Conservation (phyloP, 2,888 invertebrate species). For the Beris morrisii region DNA sequence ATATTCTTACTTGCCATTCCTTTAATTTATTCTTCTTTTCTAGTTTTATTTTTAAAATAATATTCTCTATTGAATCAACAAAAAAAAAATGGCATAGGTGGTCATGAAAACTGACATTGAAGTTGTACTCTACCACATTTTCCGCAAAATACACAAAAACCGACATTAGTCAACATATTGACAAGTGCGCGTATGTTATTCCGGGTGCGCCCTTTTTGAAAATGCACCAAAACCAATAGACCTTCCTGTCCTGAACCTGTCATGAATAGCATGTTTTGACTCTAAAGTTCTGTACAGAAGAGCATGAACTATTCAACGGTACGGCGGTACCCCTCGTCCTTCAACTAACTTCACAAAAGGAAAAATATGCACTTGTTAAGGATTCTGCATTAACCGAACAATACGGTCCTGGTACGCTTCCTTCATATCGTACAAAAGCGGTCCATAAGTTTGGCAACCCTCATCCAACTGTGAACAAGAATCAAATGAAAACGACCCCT, state of each 20-base stretch:
- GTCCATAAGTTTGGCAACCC: constrained; percentile 33
- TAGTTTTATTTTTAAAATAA: too few relatives aligned
- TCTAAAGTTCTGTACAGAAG: constrained; percentile 18
- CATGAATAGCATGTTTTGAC: constrained; percentile 32
- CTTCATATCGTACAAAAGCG: constrained; percentile 31
- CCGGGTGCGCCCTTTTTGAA: constrained; percentile 26
- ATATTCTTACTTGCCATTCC: too few relatives aligned
- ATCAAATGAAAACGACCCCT: constrained; percentile 55
- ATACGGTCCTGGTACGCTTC: constrained; percentile 34
- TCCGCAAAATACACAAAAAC: constrained; percentile 11
- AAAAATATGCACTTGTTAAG: constrained; percentile 37
- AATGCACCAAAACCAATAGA: constrained; percentile 19
- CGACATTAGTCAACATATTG: constrained; percentile 38
- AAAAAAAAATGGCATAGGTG: too few relatives aligned
- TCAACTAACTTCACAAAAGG: not conserved
- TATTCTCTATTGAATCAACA: too few relatives aligned
- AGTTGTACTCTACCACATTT: too few relatives aligned
- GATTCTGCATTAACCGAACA: constrained; percentile 34
- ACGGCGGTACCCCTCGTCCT: too few relatives aligned
- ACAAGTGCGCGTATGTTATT: constrained; percentile 39
- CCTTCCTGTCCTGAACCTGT: constrained; percentile 5
- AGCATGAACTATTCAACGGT: not conserved
- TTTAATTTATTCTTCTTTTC: too few relatives aligned
- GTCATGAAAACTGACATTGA: too few relatives aligned
- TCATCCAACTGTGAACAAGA: constrained; percentile 41